Conservation (phyloP, 2,797 vertebrate genomes). For the Hozukius guyotensis region DNA sequence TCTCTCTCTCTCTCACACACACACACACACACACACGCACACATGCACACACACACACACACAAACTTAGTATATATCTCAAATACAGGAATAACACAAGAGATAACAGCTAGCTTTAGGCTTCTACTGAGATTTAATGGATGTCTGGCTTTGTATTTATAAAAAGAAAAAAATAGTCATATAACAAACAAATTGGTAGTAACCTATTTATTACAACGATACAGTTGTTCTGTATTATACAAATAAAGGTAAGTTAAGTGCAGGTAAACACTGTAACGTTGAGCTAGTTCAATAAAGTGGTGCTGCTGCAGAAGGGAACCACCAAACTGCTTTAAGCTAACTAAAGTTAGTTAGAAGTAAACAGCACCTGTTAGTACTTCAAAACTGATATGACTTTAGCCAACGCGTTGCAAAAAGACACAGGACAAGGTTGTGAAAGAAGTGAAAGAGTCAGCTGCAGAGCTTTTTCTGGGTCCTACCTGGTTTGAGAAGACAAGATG, state of each 20-base stretch:
- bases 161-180: not conserved
- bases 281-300: not conserved
- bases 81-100: not conserved
- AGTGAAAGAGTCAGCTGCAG: slow-evolving; percentile 2
- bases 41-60: not conserved
- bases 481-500: slow-evolving; percentile 67
- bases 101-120: not conserved
- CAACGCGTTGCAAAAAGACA: not conserved
- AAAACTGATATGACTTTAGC: not conserved
- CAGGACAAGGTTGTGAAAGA: not conserved
- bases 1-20: not conserved
- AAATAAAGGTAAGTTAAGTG: not conserved
- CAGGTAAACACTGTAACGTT: not conserved
- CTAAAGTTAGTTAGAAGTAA: not conserved
- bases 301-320: not conserved
- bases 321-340: not conserved
- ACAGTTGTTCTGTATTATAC: not conserved
- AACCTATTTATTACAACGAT: not conserved
- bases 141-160: not conserved
- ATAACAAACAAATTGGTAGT: not conserved
- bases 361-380: too few species aligned
- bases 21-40: not conserved
- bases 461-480: slow-evolving; percentile 71
- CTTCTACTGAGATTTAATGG: not conserved
- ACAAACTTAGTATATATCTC: not conserved